Percentiles rank a stretch among this genome's conserved stretches.
phyloP scores from a whole-genome alignment of 2,888 invertebrate species.

The Megalurothrips usitatus region DNA sequence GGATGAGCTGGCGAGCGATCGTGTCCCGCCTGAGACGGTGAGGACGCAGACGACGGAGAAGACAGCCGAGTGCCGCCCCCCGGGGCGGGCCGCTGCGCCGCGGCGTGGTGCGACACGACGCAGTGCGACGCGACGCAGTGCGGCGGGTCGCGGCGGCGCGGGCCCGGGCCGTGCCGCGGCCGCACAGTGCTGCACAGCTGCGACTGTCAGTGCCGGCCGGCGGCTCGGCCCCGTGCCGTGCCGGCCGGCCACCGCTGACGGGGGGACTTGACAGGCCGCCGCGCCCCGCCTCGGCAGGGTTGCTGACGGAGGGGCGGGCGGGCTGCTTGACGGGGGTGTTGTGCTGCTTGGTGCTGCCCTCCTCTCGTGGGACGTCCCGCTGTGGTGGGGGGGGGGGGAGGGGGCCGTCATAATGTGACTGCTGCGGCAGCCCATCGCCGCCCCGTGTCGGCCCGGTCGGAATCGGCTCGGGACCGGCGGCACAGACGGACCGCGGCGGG shows the following conservation, averaged over 20 bases:
- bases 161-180: background rate
- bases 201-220: background rate
- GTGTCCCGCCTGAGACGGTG: constrained; percentile 12
- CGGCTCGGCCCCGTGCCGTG: background rate
- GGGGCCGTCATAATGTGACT: too few species aligned
- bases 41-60: background rate
- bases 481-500: too few species aligned
- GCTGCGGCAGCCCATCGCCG: too few species aligned
- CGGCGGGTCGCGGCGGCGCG: background rate
- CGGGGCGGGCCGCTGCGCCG: background rate
- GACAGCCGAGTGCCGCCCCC: background rate
- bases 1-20: constrained; percentile 20
- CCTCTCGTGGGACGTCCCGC: too few species aligned
- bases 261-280: too few species aligned
- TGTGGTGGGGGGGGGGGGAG: too few species aligned
- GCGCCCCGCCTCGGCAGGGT: background rate
- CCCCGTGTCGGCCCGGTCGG: too few species aligned
- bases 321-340: too few species aligned
- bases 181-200: background rate
- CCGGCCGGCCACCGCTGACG: too few species aligned
- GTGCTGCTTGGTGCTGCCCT: too few species aligned
- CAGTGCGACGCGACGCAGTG: background rate
- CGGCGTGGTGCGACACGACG: background rate
- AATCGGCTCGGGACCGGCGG: too few species aligned
- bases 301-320: too few species aligned